Base-by-base conservation (phyloP, 2,113 vertebrate species). In the Camelus bactrianus region DNA sequence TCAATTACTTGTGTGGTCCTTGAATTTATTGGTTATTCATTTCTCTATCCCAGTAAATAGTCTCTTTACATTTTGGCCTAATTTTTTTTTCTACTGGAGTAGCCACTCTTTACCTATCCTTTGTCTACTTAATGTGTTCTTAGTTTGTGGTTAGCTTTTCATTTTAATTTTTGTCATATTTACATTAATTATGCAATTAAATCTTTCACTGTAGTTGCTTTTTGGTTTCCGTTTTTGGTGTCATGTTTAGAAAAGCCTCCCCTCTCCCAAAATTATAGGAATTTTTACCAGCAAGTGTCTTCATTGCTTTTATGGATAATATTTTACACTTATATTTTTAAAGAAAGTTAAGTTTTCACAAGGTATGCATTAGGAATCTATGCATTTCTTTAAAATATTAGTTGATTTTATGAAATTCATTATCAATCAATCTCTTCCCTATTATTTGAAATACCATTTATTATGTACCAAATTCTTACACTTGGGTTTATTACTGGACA, bases 341-440 rank as follows among this genome's bases (percentile, higher is more conserved):
- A 95, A 6, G 42, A 56, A 84, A 84, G 81, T 77, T 75, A 92
- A 88, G 5, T 62, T 96, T 89, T 67, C 22, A 28, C 69, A 60
- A 82, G 4, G 13, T 38, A 80, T 62, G 16, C 64, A n/a, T 93
- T 86, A 35, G 2, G 20, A 52, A 95, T 35, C 67, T 52, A 69
- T 81, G 38, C 2, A 35, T 93, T 69, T 94, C 32, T 64, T 38
- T 13, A 83, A 96, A 93, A 67, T 54, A 1, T 38, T 50, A 54
- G 2, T 75, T 56, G 62, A 22, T 22, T 65, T 69, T 85, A 70
- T 48, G 89, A 48, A 62, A 38, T n/a, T 73, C 86, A 73, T 75
- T 56, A 58, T 83, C 35, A 92, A 83, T 72, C 60, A 22, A 52
- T 35, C 1, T 73, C 14, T 72, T 91, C 24, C 24, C 13, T 80